Percentiles rank a stretch among this genome's conserved stretches.
These are phyloP conservation scores for Phalacrocorax aristotelis DNA, from an alignment of 2,113 vertebrate genomes.

Conservation along the genomic window DNA sequence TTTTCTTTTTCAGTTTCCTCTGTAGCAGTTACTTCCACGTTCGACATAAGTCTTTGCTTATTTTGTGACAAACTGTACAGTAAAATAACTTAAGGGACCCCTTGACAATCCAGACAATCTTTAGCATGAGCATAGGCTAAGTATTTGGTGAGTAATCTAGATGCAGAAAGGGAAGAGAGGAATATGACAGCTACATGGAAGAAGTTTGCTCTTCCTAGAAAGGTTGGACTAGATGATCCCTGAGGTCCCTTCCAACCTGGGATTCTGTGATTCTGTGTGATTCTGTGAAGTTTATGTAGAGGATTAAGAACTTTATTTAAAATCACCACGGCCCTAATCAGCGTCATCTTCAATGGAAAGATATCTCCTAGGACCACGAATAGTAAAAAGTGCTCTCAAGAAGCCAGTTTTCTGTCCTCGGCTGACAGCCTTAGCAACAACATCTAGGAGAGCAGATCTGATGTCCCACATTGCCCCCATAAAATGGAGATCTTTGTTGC, in stretches of 20 bases:
- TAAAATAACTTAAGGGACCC: background rate
- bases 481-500: background rate
- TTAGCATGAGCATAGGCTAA: background rate
- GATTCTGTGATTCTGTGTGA: no score
- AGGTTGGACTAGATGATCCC: no score
- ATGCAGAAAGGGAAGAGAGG: background rate
- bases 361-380: background rate
- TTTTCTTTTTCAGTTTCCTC: background rate
- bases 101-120: background rate
- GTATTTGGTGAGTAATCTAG: background rate
- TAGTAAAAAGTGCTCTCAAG: background rate
- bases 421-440: background rate
- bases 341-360: background rate
- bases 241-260: no score
- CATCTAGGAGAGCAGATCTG: background rate
- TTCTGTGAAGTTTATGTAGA: background rate
- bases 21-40: background rate
- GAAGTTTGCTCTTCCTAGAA: background rate
- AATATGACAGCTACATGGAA: background rate
- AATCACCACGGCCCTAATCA: background rate
- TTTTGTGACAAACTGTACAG: background rate
- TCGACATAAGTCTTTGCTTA: background rate
- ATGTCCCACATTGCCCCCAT: background rate
- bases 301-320: background rate
- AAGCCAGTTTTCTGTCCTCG: background rate